Conservation (phyloP, 2,888 invertebrate species). For the Myopa testacea region DNA sequence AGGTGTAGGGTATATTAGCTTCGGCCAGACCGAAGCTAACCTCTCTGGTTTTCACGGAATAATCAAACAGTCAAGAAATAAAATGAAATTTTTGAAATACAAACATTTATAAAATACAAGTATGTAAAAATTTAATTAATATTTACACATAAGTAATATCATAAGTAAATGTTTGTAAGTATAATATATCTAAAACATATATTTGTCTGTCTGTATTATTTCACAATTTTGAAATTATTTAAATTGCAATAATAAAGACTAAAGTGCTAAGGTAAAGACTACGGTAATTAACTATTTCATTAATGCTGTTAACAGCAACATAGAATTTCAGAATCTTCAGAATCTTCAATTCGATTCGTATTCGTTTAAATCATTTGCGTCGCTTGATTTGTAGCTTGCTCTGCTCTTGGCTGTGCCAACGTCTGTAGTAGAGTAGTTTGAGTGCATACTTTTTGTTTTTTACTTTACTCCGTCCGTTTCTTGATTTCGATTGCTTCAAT, state of each 20-base stretch:
- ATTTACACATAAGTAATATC: too few species aligned
- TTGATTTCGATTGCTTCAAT: slow-evolving; percentile 8
- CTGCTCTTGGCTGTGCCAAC: slow-evolving; percentile 12
- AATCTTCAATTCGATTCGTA: not conserved
- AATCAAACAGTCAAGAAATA: too few species aligned
- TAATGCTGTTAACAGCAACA: too few species aligned
- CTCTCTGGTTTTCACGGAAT: too few species aligned
- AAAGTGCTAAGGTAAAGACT: not conserved
- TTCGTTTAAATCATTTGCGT: not conserved
- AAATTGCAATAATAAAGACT: not conserved
- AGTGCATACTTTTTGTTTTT: not conserved
- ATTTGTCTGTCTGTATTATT: too few species aligned
- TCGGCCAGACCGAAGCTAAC: too few species aligned
- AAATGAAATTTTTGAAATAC: too few species aligned
- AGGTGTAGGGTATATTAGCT: too few species aligned
- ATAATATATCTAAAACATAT: too few species aligned
- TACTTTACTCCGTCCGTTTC: not conserved
- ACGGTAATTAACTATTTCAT: not conserved
- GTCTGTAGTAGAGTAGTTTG: not conserved
- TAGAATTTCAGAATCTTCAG: not conserved
- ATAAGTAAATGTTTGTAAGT: too few species aligned
- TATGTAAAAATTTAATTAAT: too few species aligned
- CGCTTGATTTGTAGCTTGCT: slow-evolving; percentile 9
- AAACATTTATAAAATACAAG: too few species aligned
- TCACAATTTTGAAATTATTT: not conserved